phyloP scores from a whole-genome alignment of 2,113 vertebrate genomes.

The Melospiza georgiana region DNA sequence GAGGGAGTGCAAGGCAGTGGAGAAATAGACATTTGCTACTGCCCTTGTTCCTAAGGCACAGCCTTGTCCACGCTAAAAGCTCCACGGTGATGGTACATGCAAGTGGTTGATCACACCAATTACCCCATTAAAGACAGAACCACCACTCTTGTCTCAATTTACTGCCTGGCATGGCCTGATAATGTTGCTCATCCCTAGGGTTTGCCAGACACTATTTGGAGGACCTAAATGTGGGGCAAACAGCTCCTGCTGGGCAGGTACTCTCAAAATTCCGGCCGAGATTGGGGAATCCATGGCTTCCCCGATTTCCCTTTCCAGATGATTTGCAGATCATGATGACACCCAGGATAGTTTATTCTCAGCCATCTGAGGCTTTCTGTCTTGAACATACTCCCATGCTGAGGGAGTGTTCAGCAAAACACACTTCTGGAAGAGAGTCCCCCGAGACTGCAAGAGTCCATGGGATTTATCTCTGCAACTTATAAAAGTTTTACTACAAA shows the following conservation, averaged over 20 bases:
- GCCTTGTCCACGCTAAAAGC: neutral
- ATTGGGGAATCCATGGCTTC: neutral
- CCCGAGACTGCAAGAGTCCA: neutral
- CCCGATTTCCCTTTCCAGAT: neutral
- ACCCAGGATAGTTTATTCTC: neutral
- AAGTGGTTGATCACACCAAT: neutral
- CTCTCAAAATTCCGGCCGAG: neutral
- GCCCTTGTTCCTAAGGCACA: neutral
- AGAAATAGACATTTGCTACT: neutral
- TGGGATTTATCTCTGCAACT: conserved; percentile 61
- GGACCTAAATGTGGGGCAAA: neutral
- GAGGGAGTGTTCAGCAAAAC: conserved; percentile 5
- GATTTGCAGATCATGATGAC: neutral
- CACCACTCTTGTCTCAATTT: neutral
- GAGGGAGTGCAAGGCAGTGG: neutral
- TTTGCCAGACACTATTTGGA: neutral
- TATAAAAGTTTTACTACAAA: conserved; percentile 65
- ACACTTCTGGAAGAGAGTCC: conserved; percentile 13
- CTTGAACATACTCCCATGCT: neutral
- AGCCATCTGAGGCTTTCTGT: neutral
- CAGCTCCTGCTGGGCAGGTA: neutral
- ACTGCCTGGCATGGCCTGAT: fast-evolving
- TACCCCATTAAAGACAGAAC: neutral
- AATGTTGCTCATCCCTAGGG: fast-evolving
- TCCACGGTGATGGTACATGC: fast-evolving